A percentile compares a stretch with the other conserved stretches of the same genome.
Evolutionary conservation across 2,888 invertebrate species (phyloP).

Genomic region (Lycophotia porphyrea): DNA sequence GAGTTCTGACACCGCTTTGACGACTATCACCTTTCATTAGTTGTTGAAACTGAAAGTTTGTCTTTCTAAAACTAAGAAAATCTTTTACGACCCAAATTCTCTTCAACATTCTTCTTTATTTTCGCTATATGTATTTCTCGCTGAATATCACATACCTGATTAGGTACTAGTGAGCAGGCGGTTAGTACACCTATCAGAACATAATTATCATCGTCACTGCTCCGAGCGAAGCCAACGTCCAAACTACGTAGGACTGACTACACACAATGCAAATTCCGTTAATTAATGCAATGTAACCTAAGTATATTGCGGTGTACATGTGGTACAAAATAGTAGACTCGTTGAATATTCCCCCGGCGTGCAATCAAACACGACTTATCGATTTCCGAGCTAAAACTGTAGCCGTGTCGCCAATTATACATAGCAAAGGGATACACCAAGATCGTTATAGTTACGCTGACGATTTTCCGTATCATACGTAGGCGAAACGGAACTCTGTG

Average conservation of each 20-base stretch:
- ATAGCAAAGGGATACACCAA: conserved; percentile 70
- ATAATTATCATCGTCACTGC: conserved; percentile 49
- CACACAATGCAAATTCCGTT: conserved; percentile 74
- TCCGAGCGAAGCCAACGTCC: conserved; percentile 32
- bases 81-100: neutral
- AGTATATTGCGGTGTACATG: conserved; percentile 51
- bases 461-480: conserved; percentile 1
- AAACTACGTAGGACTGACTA: conserved; percentile 58
- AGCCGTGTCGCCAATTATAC: conserved; percentile 80
- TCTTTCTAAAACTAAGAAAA: conserved; percentile 1
- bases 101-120: too few species aligned
- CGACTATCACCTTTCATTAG: conserved; percentile 44
- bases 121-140: conserved; percentile 8
- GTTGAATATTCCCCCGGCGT: conserved; percentile 76
- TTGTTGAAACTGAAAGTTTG: conserved; percentile 14
- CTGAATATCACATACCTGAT: conserved; percentile 48
- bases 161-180: conserved; percentile 33
- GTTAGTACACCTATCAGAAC: conserved; percentile 56
- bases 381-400: conserved; percentile 80
- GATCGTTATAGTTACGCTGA: conserved; percentile 36
- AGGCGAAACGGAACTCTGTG: neutral
- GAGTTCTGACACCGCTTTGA: conserved; percentile 61
- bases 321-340: conserved; percentile 66
- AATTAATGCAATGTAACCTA: conserved; percentile 73
- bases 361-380: conserved; percentile 82